phyloP scores from a whole-genome alignment of 2,797 vertebrate species.

The Darevskia mixta region DNA sequence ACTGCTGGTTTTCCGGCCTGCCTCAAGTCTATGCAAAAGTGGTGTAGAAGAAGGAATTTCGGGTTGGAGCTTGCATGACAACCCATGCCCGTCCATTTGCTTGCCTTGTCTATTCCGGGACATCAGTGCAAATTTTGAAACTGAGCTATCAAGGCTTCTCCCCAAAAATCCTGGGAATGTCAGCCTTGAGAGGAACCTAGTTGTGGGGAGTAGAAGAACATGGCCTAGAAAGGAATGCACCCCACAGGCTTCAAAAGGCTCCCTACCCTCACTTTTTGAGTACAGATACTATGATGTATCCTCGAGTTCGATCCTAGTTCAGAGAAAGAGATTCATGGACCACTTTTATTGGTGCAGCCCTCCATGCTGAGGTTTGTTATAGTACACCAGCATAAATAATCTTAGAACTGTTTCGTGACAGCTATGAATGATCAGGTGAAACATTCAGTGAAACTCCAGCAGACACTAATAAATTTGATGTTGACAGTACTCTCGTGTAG shows the following conservation, averaged over 20 bases:
- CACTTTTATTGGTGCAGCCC: background rate
- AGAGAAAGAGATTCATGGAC: background rate
- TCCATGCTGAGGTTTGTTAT: background rate
- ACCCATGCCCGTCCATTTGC: background rate
- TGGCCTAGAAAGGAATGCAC: background rate
- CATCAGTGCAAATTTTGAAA: background rate
- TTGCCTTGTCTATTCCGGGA: background rate
- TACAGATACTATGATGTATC: background rate
- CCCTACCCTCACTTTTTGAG: background rate
- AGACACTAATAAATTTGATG: slow-evolving; percentile 9
- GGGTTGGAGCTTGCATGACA: too few relatives aligned
- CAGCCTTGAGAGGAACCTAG: too few relatives aligned
- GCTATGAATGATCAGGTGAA: background rate
- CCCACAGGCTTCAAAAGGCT: too few relatives aligned
- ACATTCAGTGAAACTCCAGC: slow-evolving; percentile 50
- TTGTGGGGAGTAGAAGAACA: too few relatives aligned
- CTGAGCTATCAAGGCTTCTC: background rate
- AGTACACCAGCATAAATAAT: background rate
- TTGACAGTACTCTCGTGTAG: background rate
- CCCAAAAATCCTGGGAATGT: background rate
- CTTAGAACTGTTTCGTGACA: background rate
- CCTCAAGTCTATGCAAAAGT: too few relatives aligned
- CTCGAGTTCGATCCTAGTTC: background rate
- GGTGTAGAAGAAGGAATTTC: too few relatives aligned
- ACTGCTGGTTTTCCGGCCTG: background rate